Conservation (phyloP, 2,113 vertebrate species). For the Microtus pennsylvanicus region DNA sequence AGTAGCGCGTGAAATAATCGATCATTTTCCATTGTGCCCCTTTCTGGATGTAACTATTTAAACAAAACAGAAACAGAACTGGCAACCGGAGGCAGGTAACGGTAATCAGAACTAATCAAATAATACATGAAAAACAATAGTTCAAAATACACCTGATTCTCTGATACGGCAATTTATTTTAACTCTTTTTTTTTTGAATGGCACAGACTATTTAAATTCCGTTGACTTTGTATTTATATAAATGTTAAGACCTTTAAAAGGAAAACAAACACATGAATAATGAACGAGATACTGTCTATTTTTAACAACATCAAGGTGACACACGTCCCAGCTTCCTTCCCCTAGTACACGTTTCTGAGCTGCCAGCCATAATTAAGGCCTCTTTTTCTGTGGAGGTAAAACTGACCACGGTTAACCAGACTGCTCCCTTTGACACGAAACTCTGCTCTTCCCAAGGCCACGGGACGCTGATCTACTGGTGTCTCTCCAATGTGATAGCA, state of each 20-base stretch:
- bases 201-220: conserved; percentile 21
- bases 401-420: not conserved
- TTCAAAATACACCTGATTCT: conserved; percentile 11
- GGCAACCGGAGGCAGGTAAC: not conserved
- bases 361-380: not conserved
- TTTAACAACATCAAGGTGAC: not conserved
- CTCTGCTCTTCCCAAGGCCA: not conserved
- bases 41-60: conserved; percentile 15
- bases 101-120: not conserved
- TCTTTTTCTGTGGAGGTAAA: not conserved
- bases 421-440: not conserved
- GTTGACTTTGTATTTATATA: not conserved
- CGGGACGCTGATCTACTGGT: not conserved
- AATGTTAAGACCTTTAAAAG: conserved; percentile 1
- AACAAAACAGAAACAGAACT: not conserved
- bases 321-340: not conserved
- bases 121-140: not conserved
- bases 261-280: not conserved
- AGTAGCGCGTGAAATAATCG: not conserved
- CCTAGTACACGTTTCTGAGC: not conserved
- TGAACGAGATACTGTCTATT: not conserved
- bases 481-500: not conserved
- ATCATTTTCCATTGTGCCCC: not conserved
- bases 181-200: not conserved
- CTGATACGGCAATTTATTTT: not conserved